These are phyloP conservation scores for Bugulina stolonifera DNA, from an alignment of 2,888 invertebrate species.

Conservation along the genomic window DNA sequence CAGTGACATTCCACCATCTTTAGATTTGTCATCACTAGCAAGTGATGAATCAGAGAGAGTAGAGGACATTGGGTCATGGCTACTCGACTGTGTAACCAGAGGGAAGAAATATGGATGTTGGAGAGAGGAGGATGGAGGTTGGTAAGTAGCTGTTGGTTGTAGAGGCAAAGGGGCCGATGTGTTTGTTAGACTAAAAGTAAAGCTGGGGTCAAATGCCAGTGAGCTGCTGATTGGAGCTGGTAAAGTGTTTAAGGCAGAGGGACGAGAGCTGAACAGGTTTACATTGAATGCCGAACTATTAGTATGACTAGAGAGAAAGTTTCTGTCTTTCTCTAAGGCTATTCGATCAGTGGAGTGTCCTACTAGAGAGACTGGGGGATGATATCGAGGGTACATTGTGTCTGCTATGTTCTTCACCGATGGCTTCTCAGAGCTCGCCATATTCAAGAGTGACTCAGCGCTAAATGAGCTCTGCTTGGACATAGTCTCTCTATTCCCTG, in stretches of 20 bases:
- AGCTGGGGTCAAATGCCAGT: not conserved
- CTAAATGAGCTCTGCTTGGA: conserved; percentile 2
- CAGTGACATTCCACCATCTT: no score
- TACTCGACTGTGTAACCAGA: not conserved
- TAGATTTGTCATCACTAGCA: no score
- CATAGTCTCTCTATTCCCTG: not conserved
- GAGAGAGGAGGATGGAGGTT: conserved; percentile 7
- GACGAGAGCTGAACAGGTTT: not conserved
- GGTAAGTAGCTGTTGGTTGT: not conserved
- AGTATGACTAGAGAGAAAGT: not conserved
- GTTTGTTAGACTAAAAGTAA: conserved; percentile 5
- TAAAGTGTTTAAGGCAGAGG: not conserved
- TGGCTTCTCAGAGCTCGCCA: not conserved
- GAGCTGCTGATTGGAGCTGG: not conserved
- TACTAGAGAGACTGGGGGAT: not conserved
- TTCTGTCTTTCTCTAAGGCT: not conserved
- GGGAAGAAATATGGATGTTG: not conserved
- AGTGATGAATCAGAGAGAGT: no score
- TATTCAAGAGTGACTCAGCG: not conserved
- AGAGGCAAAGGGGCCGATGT: not conserved
- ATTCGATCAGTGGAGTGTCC: not conserved
- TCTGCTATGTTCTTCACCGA: not conserved
- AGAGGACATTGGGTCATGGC: no score
- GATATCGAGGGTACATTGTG: not conserved
- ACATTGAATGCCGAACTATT: not conserved